Percentiles rank a stretch among this genome's conserved stretches.
phyloP scores from a whole-genome alignment of 2,888 invertebrate species.

The Troglohyphantes excavatus region DNA sequence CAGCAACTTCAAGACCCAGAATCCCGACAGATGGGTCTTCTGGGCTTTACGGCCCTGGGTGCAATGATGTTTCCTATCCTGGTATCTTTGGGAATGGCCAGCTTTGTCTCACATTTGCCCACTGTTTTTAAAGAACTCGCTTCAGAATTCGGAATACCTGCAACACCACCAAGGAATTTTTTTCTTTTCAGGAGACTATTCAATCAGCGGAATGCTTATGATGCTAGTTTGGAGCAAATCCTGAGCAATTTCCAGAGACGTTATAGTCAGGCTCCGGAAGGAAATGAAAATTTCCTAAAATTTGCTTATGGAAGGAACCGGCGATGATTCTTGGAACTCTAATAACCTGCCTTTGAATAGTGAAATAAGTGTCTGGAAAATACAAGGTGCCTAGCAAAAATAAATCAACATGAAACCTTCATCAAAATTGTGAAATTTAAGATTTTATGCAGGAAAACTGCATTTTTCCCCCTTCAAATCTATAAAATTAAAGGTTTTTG shows the following conservation, averaged over 20 bases:
- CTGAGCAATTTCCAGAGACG: conserved; percentile 33
- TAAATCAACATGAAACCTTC: too few species aligned
- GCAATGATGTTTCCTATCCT: conserved; percentile 75
- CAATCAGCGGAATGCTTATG: background rate
- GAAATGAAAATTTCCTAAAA: background rate
- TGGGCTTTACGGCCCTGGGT: conserved; percentile 72
- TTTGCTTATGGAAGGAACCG: background rate
- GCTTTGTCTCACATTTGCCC: conserved; percentile 73
- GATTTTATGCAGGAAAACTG: too few species aligned
- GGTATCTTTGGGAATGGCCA: conserved; percentile 75
- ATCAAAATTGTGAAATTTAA: too few species aligned
- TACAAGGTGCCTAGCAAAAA: too few species aligned
- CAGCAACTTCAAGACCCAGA: conserved; percentile 22
- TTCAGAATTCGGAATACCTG: conserved; percentile 72
- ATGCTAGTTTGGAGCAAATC: conserved; percentile 15
- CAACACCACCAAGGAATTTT: conserved; percentile 53
- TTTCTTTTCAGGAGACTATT: conserved; percentile 37
- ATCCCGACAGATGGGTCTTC: conserved; percentile 65
- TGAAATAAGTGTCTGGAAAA: too few species aligned
- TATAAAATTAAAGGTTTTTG: too few species aligned
- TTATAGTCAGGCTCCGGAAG: background rate
- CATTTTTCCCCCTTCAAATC: too few species aligned
- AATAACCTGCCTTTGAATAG: background rate
- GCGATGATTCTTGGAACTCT: background rate
- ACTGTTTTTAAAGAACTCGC: conserved; percentile 75